Evolutionary conservation across 2,888 invertebrate species (phyloP).

Genomic region (Hydrotaea diabolus): DNA sequence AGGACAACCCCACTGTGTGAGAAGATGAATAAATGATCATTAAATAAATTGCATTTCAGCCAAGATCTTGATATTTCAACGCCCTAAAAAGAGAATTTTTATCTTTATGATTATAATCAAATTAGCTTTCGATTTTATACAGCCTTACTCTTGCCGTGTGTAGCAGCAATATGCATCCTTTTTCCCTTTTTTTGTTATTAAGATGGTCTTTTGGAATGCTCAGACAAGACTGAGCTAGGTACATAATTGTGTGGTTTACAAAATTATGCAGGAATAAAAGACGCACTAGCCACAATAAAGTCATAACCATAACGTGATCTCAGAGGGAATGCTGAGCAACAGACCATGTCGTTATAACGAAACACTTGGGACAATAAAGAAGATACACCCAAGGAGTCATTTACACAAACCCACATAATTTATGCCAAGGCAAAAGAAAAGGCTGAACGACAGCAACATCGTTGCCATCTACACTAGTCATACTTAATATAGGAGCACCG

Average conservation of each 20-base stretch:
- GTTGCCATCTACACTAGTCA: not conserved
- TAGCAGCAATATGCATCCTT: not conserved
- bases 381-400: conserved; percentile 24
- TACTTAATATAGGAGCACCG: not conserved
- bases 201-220: not conserved
- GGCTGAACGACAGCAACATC: not conserved
- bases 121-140: conserved; percentile 35
- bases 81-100: conserved; percentile 8
- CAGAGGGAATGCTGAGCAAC: not conserved
- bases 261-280: not conserved
- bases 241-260: conserved; percentile 5
- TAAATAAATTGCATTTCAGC: not conserved
- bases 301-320: not conserved
- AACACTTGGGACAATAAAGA: not conserved
- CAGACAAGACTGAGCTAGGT: not conserved
- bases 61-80: conserved; percentile 9
- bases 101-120: conserved; percentile 27
- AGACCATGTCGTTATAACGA: conserved; percentile 6
- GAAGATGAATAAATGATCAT: not conserved
- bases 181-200: not conserved
- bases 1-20: not conserved
- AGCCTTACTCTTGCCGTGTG: not conserved
- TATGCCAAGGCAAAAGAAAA: conserved; percentile 10
- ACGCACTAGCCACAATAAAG: conserved; percentile 27
- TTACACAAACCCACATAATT: conserved; percentile 2